Conservation (phyloP, 2,113 vertebrate species). For the Pseudorasbora parva region DNA sequence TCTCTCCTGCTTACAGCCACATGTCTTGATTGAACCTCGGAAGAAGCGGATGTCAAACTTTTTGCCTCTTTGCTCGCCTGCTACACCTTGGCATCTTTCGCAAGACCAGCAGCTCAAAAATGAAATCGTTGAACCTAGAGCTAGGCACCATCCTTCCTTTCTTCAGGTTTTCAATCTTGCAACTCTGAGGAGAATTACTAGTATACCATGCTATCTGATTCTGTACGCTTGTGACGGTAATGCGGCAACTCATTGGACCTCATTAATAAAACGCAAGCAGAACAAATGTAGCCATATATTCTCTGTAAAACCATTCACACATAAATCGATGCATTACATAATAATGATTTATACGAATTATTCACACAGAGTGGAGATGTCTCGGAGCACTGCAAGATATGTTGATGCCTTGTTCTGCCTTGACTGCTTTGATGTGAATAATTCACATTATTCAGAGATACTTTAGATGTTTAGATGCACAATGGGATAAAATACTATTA, state of each 20-base stretch:
- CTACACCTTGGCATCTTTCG: not conserved
- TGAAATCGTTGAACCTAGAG: slow-evolving; percentile 19
- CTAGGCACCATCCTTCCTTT: not conserved
- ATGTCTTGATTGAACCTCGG: slow-evolving; percentile 50
- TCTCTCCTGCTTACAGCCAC: slow-evolving; percentile 34
- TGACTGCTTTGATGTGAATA: slow-evolving; percentile 19
- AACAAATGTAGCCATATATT: slow-evolving; percentile 1
- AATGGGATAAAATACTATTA: not conserved
- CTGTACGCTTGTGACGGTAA: not conserved
- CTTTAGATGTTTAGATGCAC: not conserved
- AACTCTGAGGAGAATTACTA: not conserved
- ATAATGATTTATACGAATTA: not conserved
- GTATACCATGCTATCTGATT: not conserved
- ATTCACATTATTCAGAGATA: not conserved
- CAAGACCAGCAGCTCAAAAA: slow-evolving; percentile 1
- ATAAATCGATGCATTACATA: not conserved
- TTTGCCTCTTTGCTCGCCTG: slow-evolving; percentile 29
- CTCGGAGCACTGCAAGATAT: not conserved
- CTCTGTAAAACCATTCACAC: not conserved
- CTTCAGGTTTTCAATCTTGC: not conserved
- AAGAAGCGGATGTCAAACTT: slow-evolving; percentile 48
- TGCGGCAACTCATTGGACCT: not conserved
- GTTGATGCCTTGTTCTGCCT: not conserved
- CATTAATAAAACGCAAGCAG: slow-evolving; percentile 9
- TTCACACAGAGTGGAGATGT: too few relatives aligned